Evolutionary conservation across 1,140 invertebrate species (phyloP).

Genomic region (Pachyrhynchus sulphureomaculatus): DNA sequence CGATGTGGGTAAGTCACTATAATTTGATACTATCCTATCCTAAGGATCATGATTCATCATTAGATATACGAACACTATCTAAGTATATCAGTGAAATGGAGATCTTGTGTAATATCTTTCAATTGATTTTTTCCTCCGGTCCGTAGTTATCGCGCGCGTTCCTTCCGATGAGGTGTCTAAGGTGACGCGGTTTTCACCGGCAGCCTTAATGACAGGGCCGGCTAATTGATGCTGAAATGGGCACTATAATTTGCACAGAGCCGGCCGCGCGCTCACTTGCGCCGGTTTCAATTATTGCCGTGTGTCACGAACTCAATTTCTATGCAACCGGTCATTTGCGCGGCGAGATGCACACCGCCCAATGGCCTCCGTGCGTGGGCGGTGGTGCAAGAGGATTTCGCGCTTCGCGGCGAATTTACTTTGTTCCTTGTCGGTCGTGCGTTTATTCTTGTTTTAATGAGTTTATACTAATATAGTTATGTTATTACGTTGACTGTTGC

Average conservation of each 20-base stretch:
- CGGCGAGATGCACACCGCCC: slow-evolving; percentile 19
- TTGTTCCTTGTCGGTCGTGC: slow-evolving; percentile 25
- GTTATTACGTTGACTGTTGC: not conserved
- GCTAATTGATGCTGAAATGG: slow-evolving; percentile 48
- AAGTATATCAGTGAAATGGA: too few relatives aligned
- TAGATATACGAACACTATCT: too few relatives aligned
- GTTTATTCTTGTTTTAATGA: slow-evolving; percentile 26
- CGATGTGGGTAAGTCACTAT: too few relatives aligned
- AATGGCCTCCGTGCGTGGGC: slow-evolving; percentile 20
- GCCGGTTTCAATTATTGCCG: slow-evolving; percentile 45
- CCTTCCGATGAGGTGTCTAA: slow-evolving; percentile 12
- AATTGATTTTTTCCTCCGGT: not conserved
- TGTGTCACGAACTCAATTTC: slow-evolving; percentile 49
- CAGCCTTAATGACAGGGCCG: slow-evolving; percentile 46
- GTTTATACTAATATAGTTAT: slow-evolving; percentile 20
- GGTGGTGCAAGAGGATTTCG: slow-evolving; percentile 34
- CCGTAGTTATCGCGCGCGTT: not conserved
- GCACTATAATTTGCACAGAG: slow-evolving; percentile 43
- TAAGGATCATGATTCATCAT: too few relatives aligned
- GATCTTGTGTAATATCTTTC: too few relatives aligned
- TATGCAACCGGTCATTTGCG: slow-evolving; percentile 44
- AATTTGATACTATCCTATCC: too few relatives aligned
- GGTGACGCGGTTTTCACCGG: slow-evolving; percentile 37
- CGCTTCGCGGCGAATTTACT: slow-evolving; percentile 27
- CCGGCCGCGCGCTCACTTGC: slow-evolving; percentile 39